Evolutionary conservation across 2,888 invertebrate species (phyloP).

Genomic region (Plutella xylostella): DNA sequence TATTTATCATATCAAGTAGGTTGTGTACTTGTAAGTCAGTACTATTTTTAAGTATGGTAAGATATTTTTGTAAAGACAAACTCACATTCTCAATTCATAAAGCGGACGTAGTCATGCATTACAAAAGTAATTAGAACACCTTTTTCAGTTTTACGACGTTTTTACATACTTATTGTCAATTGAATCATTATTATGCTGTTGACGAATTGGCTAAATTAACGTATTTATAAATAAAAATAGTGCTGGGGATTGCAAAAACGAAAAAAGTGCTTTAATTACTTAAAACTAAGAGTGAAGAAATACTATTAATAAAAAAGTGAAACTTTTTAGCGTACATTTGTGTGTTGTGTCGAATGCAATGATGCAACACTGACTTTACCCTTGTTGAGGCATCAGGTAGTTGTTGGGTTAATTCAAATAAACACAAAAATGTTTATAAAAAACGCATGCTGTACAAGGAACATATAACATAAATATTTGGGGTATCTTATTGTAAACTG

Average conservation of each 20-base stretch:
- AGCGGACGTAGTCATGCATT: not conserved
- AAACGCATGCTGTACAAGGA: conserved; percentile 66
- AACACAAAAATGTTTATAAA: conserved; percentile 56
- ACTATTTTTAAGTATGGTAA: too few relatives aligned
- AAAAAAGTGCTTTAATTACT: conserved; percentile 42
- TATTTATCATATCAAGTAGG: not conserved
- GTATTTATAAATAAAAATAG: not conserved
- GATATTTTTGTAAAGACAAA: too few relatives aligned
- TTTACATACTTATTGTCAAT: too few relatives aligned
- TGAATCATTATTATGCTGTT: not conserved
- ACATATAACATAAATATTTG: conserved; percentile 65
- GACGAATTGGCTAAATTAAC: not conserved
- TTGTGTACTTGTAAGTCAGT: too few relatives aligned
- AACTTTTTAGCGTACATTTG: conserved; percentile 70
- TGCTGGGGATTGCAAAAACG: conserved; percentile 31
- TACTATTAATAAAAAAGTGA: conserved; percentile 30
- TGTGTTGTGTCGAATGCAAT: conserved; percentile 71
- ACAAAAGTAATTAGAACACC: conserved; percentile 34
- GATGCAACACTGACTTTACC: conserved; percentile 68
- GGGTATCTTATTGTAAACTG: conserved; percentile 58
- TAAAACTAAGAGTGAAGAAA: conserved; percentile 23
- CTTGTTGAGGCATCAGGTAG: conserved; percentile 50
- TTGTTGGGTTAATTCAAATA: conserved; percentile 58
- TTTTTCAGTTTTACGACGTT: not conserved
- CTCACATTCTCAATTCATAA: too few relatives aligned